Percentiles rank a stretch among this genome's conserved stretches.
phyloP scores from a whole-genome alignment of 1,140 invertebrate genomes.

The Dreissena polymorpha region DNA sequence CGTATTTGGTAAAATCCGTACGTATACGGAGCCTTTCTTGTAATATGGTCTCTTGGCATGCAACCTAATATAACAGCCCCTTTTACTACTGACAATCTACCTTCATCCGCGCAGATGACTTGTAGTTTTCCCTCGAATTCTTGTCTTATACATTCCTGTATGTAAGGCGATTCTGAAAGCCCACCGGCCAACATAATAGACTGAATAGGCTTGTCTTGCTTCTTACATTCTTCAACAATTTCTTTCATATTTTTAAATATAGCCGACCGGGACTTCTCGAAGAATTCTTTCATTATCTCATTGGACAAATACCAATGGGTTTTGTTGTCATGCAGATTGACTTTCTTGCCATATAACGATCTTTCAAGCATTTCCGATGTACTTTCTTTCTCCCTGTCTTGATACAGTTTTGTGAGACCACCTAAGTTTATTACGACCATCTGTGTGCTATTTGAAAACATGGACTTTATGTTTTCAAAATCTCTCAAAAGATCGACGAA shows the following conservation, averaged over 20 bases:
- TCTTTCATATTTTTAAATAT: constrained; percentile 11
- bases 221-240: constrained; percentile 1
- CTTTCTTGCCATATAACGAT: neutral
- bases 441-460: neutral
- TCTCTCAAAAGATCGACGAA: constrained; percentile 4
- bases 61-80: constrained; percentile 32
- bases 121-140: neutral
- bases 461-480: constrained; percentile 21
- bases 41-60: constrained; percentile 2
- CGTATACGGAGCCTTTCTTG: constrained; percentile 1
- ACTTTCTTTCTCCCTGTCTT: neutral
- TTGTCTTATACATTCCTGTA: constrained; percentile 2
- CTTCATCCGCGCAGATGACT: constrained; percentile 10
- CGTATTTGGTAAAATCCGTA: constrained; percentile 12
- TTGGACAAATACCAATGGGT: too few species aligned
- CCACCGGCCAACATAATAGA: constrained; percentile 46
- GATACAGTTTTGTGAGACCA: neutral
- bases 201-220: neutral
- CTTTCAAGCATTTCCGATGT: neutral
- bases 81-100: constrained; percentile 20
- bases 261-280: neutral
- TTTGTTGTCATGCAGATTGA: neutral
- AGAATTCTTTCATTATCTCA: constrained; percentile 17
- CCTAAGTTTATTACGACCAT: neutral
- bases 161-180: constrained; percentile 33